phyloP scores from a whole-genome alignment of 2,888 invertebrate genomes.

The Agrochola circellaris region DNA sequence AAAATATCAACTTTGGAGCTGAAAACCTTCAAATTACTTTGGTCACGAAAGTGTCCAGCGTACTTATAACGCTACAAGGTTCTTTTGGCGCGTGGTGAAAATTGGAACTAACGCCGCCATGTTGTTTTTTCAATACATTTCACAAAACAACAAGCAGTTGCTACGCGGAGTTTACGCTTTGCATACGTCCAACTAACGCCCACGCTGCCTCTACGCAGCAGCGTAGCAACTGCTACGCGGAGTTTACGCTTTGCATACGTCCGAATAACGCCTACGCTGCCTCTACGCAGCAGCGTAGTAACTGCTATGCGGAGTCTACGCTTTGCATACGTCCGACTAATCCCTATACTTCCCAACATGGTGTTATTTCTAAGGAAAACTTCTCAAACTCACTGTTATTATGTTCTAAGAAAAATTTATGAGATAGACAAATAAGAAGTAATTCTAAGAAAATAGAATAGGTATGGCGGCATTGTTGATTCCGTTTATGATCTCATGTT shows the following conservation, averaged over 20 bases:
- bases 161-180: not conserved
- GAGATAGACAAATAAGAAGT: not conserved
- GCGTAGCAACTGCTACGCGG: not conserved
- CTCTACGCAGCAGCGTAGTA: not conserved
- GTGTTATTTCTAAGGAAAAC: not conserved
- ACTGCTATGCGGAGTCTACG: not conserved
- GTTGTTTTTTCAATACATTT: not conserved
- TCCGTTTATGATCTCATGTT: constrained; percentile 38
- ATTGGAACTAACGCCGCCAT: not conserved
- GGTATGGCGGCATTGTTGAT: constrained; percentile 5
- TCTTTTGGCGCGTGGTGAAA: not conserved
- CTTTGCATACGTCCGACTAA: not conserved
- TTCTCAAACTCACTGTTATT: not conserved
- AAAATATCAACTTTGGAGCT: not conserved
- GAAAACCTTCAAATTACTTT: not conserved
- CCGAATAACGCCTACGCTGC: not conserved
- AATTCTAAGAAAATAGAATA: constrained; percentile 3
- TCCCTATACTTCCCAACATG: not conserved
- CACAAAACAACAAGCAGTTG: not conserved
- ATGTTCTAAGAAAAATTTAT: constrained; percentile 14
- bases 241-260: not conserved
- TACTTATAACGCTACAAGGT: not conserved
- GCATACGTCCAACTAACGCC: not conserved
- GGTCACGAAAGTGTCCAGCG: no score
- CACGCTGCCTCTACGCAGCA: not conserved